Conservation (phyloP, 1,140 invertebrate species). For the Drosophila mayri region DNA sequence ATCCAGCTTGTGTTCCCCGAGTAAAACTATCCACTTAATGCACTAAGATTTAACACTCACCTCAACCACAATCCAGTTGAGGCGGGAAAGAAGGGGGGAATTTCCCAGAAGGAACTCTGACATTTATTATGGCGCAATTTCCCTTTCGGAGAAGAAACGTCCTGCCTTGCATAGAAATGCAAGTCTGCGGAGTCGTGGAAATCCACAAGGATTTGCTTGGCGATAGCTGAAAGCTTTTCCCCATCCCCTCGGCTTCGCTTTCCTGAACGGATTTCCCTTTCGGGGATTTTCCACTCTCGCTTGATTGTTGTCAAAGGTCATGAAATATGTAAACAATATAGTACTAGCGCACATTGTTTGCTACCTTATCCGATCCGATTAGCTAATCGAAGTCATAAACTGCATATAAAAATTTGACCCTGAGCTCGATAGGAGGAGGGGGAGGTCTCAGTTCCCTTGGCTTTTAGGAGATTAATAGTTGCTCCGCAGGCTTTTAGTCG, state of each 20-base stretch:
- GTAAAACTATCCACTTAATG: constrained; percentile 24
- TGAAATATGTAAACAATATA: constrained; percentile 68
- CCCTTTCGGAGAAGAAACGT: constrained; percentile 15
- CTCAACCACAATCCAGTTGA: constrained; percentile 9
- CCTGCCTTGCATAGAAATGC: constrained; percentile 64
- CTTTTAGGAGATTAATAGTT: constrained; percentile 47
- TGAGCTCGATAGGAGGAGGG: neutral
- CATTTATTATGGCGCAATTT: constrained; percentile 64
- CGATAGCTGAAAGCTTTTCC: constrained; percentile 71
- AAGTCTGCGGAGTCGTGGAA: constrained; percentile 67
- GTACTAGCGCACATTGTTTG: constrained; percentile 30
- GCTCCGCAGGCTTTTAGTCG: constrained; percentile 29
- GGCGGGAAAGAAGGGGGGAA: neutral
- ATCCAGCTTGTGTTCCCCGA: neutral
- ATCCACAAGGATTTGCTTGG: constrained; percentile 68
- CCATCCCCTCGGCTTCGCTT: neutral
- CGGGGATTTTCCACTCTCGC: constrained; percentile 53
- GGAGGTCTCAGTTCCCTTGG: constrained; percentile 3
- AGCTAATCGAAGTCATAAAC: constrained; percentile 68
- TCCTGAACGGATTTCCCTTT: constrained; percentile 25
- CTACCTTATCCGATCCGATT: constrained; percentile 55
- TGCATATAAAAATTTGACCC: constrained; percentile 33
- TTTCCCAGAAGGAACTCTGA: constrained; percentile 33
- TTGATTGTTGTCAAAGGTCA: constrained; percentile 46
- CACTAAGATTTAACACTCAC: neutral